These are phyloP conservation scores for Sciurus vulgaris DNA, from an alignment of 2,797 vertebrate genomes.

Conservation along the genomic window DNA sequence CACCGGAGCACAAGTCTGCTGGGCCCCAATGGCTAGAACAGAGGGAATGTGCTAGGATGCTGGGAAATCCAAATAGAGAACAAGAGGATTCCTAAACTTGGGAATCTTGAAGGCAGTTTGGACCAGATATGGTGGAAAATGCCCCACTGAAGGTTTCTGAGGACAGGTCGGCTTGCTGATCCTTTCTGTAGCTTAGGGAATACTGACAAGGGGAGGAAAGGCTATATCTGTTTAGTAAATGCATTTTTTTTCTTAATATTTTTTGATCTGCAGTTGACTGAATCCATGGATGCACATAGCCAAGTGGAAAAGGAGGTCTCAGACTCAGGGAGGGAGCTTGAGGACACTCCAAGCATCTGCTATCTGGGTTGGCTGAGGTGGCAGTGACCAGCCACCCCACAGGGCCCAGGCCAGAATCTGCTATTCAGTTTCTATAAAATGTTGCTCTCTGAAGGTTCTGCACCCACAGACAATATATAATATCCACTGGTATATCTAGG, in stretches of 20 bases:
- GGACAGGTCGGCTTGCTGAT: not conserved
- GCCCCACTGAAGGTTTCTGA: slow-evolving; percentile 16
- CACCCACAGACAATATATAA: not conserved
- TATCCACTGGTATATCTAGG: not conserved
- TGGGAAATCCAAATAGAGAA: not conserved
- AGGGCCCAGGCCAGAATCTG: not conserved
- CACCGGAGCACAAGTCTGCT: not conserved
- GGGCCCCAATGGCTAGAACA: not conserved
- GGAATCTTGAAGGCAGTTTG: not conserved
- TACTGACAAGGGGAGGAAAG: not conserved
- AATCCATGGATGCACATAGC: not conserved
- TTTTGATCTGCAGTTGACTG: not conserved
- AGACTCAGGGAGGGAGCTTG: not conserved
- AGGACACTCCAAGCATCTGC: not conserved
- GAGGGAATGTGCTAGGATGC: not conserved
- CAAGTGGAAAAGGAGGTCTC: not conserved
- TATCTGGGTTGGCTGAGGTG: not conserved
- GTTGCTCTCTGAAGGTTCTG: not conserved
- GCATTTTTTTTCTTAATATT: not conserved
- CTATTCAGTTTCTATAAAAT: not conserved
- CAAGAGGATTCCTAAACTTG: fast-evolving
- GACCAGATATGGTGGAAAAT: not conserved
- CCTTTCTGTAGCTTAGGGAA: slow-evolving; percentile 26
- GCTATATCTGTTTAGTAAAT: not conserved
- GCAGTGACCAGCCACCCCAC: not conserved